Evolutionary conservation across 1,140 invertebrate genomes (phyloP).

Genomic region (Grapholita molesta): DNA sequence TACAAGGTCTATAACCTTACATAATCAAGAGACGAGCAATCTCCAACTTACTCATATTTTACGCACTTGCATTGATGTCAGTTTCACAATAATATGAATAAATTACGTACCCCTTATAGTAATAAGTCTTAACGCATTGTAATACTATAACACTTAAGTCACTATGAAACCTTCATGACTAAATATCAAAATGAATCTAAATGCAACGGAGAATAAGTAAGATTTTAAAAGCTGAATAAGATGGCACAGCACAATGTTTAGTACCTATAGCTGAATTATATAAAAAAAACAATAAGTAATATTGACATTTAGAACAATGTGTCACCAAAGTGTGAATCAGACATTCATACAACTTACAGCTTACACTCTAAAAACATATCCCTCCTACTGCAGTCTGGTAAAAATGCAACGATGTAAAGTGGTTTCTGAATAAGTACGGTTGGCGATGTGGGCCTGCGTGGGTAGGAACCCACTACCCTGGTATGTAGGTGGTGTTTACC

Average conservation of each 20-base stretch:
- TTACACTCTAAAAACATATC: too few species aligned
- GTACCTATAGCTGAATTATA: neutral
- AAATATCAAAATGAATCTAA: neutral
- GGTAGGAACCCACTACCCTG: conserved; percentile 3
- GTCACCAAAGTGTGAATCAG: too few species aligned
- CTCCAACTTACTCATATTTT: neutral
- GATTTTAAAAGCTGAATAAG: neutral
- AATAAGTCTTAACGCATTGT: neutral
- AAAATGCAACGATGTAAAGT: neutral
- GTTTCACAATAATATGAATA: neutral
- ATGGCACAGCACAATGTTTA: neutral
- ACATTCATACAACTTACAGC: too few species aligned
- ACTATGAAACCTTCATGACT: neutral
- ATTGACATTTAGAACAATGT: too few species aligned
- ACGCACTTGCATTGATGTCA: neutral
- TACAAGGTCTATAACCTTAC: neutral
- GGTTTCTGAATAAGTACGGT: neutral
- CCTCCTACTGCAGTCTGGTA: too few species aligned
- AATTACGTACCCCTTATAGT: neutral
- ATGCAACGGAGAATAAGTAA: neutral
- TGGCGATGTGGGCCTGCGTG: neutral
- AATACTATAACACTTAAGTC: neutral
- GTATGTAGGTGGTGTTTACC: conserved; percentile 11
- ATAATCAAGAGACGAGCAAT: neutral
- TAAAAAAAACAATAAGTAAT: too few species aligned